Base-by-base conservation (phyloP, 2,797 vertebrate species). In the Hippocampus kuda region DNA sequence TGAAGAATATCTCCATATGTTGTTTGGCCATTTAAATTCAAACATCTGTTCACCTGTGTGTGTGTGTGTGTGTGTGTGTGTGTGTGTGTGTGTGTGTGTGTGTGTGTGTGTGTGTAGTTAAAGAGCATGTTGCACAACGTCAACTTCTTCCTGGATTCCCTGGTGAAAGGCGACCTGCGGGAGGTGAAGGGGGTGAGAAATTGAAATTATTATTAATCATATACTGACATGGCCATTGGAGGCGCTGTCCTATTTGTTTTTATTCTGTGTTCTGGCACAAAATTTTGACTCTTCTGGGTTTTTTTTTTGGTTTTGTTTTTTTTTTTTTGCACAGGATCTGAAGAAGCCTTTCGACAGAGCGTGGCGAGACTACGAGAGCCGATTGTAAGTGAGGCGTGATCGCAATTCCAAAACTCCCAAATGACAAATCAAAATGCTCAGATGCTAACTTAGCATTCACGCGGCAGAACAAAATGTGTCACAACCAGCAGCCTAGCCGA, bases 61-160 rank as follows among this genome's bases (percentile, higher is more conserved):
- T 30, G 30, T 30, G 30, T 30, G 30, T 30, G 27, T 30, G 27
- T 30, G 27, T 30, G 27, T 30, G 27, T 30, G 27, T 30, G 30
- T 30, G 30, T 30, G 30, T 72, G 11, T 67, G 34, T 34, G 34
- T 34, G 27, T 61, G 18, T 65, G 18, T 68, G 0, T 70, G 41
- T 63, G 20, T 71, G 20, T 64, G 66, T 72, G 44, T 77, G 3
- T 62, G 10, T 80, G 61, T 80, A 94, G 93, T 79, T 93, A 42
- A 93, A 93, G 86, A 94, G 92, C 76, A 89, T 93, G 89, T 88
- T 88, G 10, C 91, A 93, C 89, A 93, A 94, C 82, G 88, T 94
- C 79, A 90, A 91, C 88, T 93, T 93, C 88, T 92, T 93, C 80
- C 82, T 94, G 84, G 92, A 93, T 70, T 91, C 92, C 1, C 72